Evolutionary conservation across 1,140 invertebrate species (phyloP).

Genomic region (Aphelenchoides besseyi): DNA sequence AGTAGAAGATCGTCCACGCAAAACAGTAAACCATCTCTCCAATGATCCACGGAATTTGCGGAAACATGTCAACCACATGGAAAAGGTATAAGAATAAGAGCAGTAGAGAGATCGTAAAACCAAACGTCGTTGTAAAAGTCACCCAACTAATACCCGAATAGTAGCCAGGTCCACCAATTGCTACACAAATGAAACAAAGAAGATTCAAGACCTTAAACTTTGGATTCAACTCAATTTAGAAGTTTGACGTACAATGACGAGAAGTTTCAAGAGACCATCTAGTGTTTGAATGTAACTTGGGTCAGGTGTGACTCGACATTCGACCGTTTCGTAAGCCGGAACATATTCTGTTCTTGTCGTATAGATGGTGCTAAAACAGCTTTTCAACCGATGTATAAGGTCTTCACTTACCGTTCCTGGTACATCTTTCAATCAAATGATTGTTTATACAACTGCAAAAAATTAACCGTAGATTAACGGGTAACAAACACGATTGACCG

Average conservation of each 20-base stretch:
- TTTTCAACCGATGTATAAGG: not conserved
- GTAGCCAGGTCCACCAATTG: constrained; percentile 58
- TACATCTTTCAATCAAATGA: not conserved
- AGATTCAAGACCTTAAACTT: constrained; percentile 53
- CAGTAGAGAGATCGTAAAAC: constrained; percentile 54
- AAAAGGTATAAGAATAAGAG: constrained; percentile 59
- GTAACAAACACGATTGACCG: not conserved
- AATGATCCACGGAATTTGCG: constrained; percentile 61
- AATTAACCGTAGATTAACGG: not conserved
- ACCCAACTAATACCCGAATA: constrained; percentile 58
- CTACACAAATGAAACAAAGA: constrained; percentile 55
- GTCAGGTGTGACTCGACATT: constrained; percentile 25
- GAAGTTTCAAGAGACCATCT: constrained; percentile 40
- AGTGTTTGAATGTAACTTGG: constrained; percentile 37
- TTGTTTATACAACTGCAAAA: too few species aligned
- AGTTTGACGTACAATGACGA: constrained; percentile 41
- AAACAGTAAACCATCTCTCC: constrained; percentile 57
- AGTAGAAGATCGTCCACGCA: constrained; percentile 62
- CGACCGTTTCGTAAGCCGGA: constrained; percentile 2
- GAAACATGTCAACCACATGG: constrained; percentile 53
- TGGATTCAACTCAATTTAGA: constrained; percentile 14
- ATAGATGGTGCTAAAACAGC: not conserved
- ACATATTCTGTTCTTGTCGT: constrained; percentile 10
- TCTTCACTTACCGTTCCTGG: not conserved
- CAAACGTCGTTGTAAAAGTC: constrained; percentile 60